Evolutionary conservation across 2,888 invertebrate genomes (phyloP).

Genomic region (Sussaba pulchella): DNA sequence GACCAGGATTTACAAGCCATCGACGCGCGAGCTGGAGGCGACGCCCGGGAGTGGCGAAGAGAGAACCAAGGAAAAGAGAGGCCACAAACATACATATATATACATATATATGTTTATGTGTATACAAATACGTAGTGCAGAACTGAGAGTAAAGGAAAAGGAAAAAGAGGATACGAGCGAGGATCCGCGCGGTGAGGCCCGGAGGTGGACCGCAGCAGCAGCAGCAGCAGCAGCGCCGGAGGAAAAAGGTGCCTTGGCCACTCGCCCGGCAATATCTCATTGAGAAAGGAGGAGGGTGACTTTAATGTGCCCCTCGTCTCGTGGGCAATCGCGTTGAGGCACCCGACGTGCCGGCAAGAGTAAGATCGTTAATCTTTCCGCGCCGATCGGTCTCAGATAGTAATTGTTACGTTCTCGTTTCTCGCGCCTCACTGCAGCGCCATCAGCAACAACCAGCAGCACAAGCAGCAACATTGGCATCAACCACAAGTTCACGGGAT

Average conservation of each 20-base stretch:
- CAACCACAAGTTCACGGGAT: slow-evolving; percentile 13
- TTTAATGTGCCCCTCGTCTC: slow-evolving; percentile 83
- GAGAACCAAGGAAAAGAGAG: slow-evolving; percentile 48
- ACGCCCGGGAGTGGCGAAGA: slow-evolving; percentile 41
- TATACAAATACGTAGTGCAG: slow-evolving; percentile 16
- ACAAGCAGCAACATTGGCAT: slow-evolving; percentile 40
- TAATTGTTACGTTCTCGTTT: slow-evolving; percentile 84
- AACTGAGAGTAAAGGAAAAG: slow-evolving; percentile 47
- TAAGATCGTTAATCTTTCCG: slow-evolving; percentile 84
- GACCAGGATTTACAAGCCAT: slow-evolving; percentile 53
- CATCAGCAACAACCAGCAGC: slow-evolving; percentile 57
- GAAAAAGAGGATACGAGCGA: background rate
- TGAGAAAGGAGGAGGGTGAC: slow-evolving; percentile 83
- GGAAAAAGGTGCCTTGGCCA: slow-evolving; percentile 68
- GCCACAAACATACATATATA: background rate
- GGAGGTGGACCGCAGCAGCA: slow-evolving; percentile 37
- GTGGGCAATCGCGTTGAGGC: slow-evolving; percentile 81
- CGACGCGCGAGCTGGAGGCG: slow-evolving; percentile 62
- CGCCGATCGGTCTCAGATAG: slow-evolving; percentile 84
- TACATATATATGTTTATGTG: background rate
- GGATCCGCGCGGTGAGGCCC: slow-evolving; percentile 21
- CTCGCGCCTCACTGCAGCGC: slow-evolving; percentile 80
- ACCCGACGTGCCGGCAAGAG: slow-evolving; percentile 81
- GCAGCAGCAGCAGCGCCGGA: slow-evolving; percentile 18
- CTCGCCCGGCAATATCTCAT: slow-evolving; percentile 83